Base-by-base conservation (phyloP, 2,113 vertebrate species). In the Xenopus tropicalis region DNA sequence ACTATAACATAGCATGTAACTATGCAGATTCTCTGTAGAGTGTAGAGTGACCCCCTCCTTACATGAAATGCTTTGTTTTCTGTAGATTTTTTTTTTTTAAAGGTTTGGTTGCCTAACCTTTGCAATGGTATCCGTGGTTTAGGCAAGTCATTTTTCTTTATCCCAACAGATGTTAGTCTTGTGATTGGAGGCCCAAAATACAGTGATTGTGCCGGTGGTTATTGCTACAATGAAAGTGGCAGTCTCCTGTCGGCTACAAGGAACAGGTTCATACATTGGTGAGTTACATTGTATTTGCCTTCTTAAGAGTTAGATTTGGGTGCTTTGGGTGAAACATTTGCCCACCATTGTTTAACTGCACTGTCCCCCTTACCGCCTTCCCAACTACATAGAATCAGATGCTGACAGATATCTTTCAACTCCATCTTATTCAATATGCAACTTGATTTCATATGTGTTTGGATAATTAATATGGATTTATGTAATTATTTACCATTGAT, bases 231-330 rank as follows among this genome's bases (percentile, higher is more conserved):
- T 62, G 94, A 95, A 67, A 94, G 93, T 14, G 91, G 89, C 13
- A 94, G 91, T 72, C 82, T 96, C 23, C 81, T 89, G 3, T 91
- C 95, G 0, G 84, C 92, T 82, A 93, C 93, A 69, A 94, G 96
- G 77, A 96, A 96, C 86, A 85, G 96, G 54, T 97, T 95, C 86
- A 93, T 97, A 66, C 89, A 94, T 78, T 98, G 96, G 96, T 97
- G 74, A 92, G 93, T 79, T n/a, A n/a, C n/a, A 25, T 1, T 58
- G 42, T 76, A 77, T 21, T 23, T 2, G 14, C 20, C 8, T 14
- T 25, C 3, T 42, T 17, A 54, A 20, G 20, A n/a, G 14, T 5
- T n/a, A 1, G 16, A 14, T 11, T n/a, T 17, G 23, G 3, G 3
- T 14, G 11, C 13, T 12, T n/a, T 11, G 64, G 14, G 1, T 0